A percentile compares a stretch with the other conserved stretches of the same genome.
Evolutionary conservation across 2,113 vertebrate species (phyloP).

Genomic region (Percina caprodes): DNA sequence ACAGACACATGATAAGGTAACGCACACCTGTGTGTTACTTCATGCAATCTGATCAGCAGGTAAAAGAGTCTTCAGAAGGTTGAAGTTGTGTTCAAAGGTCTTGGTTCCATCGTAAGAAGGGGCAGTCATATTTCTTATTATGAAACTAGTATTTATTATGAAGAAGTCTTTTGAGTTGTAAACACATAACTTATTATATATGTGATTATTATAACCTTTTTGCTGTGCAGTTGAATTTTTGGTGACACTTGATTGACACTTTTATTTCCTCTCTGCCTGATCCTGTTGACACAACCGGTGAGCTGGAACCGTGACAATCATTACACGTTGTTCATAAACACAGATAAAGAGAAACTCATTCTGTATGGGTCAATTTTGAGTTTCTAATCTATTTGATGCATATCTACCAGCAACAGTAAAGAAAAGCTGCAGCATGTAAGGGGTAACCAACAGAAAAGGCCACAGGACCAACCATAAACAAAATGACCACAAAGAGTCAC

Average conservation of each 20-base stretch:
- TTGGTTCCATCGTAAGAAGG: neutral
- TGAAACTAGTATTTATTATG: neutral
- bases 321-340: neutral
- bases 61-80: neutral
- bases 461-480: too few relatives aligned
- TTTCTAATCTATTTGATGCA: neutral
- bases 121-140: too few relatives aligned
- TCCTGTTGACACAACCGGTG: neutral
- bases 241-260: conserved; percentile 31
- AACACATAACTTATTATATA: neutral
- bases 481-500: too few relatives aligned
- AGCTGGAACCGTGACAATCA: neutral
- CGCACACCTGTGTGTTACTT: neutral
- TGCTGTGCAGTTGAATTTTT: too few relatives aligned
- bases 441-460: neutral
- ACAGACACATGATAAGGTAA: neutral
- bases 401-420: too few relatives aligned
- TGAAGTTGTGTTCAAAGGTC: neutral
- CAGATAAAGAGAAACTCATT: neutral
- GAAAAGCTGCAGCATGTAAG: neutral
- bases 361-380: neutral
- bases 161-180: neutral
- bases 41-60: neutral
- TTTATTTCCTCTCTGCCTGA: conserved; percentile 3
- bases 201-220: too few relatives aligned